A percentile compares a stretch with the other conserved stretches of the same genome.
phyloP scores from a whole-genome alignment of 2,888 invertebrate genomes.

The Choristoneura rosaceana region DNA sequence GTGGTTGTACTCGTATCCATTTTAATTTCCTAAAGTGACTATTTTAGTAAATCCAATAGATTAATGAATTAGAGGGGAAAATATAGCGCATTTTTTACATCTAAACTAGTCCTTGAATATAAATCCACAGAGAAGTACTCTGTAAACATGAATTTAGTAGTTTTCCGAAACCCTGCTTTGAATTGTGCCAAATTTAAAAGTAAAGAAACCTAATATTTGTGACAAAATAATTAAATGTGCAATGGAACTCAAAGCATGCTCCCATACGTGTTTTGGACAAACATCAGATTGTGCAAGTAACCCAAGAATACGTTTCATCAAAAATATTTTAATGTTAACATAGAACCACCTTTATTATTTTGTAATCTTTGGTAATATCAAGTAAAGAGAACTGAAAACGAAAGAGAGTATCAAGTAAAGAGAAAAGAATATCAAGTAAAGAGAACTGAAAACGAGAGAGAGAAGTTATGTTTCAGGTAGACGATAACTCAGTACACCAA shows the following conservation, averaged over 20 bases:
- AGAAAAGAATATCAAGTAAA: neutral
- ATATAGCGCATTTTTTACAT: constrained; percentile 42
- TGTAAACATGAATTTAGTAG: neutral
- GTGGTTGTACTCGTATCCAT: constrained; percentile 71
- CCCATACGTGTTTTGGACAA: constrained; percentile 17
- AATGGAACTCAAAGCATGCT: constrained; percentile 43
- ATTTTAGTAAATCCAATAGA: constrained; percentile 76
- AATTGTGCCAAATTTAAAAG: neutral
- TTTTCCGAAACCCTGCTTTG: neutral
- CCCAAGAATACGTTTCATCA: constrained; percentile 45
- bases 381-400: constrained; percentile 4
- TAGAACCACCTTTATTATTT: neutral
- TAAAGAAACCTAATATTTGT: constrained; percentile 6
- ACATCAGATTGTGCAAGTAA: constrained; percentile 47
- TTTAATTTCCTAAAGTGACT: constrained; percentile 84
- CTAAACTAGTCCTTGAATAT: neutral
- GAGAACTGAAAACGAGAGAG: constrained; percentile 13
- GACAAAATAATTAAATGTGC: constrained; percentile 33
- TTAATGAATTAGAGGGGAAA: constrained; percentile 54
- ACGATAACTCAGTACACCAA: constrained; percentile 15
- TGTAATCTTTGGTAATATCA: neutral
- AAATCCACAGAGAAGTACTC: neutral
- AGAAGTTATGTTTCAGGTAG: constrained; percentile 21
- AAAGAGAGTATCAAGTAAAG: no score
- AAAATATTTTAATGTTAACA: neutral